Conservation (phyloP, 2,888 invertebrate species). For the Caradrina clavipalpis region DNA sequence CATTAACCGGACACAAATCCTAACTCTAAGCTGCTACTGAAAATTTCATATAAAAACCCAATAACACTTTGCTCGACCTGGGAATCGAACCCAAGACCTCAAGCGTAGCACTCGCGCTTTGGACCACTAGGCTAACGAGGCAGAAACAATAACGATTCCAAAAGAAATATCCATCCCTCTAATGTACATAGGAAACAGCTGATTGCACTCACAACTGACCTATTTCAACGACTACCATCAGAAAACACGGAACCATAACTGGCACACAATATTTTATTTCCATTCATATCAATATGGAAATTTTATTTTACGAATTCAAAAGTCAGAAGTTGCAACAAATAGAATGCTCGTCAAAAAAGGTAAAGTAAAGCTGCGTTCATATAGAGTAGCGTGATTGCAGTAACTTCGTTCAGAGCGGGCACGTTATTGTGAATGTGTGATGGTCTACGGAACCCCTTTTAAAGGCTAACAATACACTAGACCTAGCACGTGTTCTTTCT, state of each 20-base stretch:
- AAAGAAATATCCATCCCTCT: background rate
- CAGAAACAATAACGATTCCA: background rate
- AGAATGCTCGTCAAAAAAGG: slow-evolving; percentile 43
- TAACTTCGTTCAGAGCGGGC: background rate
- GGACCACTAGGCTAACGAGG: too few relatives aligned
- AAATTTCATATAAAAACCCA: too few relatives aligned
- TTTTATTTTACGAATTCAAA: slow-evolving; percentile 54
- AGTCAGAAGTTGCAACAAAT: slow-evolving; percentile 44
- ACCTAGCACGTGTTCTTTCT: too few relatives aligned
- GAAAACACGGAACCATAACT: slow-evolving; percentile 16
- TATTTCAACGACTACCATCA: slow-evolving; percentile 13
- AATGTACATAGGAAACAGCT: slow-evolving; percentile 12
- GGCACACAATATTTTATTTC: slow-evolving; percentile 45
- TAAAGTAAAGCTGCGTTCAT: slow-evolving; percentile 2
- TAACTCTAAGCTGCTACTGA: too few relatives aligned
- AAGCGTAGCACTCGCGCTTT: too few relatives aligned
- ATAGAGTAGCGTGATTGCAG: background rate
- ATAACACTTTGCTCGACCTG: too few relatives aligned
- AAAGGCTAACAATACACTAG: too few relatives aligned
- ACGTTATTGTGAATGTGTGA: too few relatives aligned
- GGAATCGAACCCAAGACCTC: too few relatives aligned
- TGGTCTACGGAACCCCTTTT: too few relatives aligned
- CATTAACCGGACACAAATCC: too few relatives aligned
- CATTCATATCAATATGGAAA: slow-evolving; percentile 57
- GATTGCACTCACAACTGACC: slow-evolving; percentile 30